These are phyloP conservation scores for Pseudococcus viburni DNA, from an alignment of 2,888 invertebrate species.

Conservation along the genomic window DNA sequence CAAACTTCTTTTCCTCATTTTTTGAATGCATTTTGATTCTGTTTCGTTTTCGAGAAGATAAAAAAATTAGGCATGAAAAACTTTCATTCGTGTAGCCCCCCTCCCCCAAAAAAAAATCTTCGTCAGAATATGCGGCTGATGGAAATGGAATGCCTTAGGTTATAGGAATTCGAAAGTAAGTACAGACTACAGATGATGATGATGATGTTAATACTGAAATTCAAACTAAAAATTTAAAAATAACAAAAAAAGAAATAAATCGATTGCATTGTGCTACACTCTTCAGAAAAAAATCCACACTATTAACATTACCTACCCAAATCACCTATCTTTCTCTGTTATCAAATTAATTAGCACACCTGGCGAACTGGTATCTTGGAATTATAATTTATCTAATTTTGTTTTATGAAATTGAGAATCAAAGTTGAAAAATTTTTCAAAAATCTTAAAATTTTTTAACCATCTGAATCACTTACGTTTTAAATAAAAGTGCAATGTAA, in stretches of 20 bases:
- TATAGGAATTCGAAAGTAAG: no score
- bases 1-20: no score
- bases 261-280: neutral
- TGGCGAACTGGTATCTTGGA: neutral
- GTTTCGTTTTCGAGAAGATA: no score
- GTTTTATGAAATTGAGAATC: neutral
- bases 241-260: neutral
- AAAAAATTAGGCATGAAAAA: no score
- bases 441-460: neutral
- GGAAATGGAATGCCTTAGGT: no score
- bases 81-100: no score
- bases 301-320: neutral
- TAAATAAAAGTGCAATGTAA: neutral
- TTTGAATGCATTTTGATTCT: no score
- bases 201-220: no score
- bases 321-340: neutral
- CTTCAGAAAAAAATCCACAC: neutral
- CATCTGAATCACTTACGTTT: neutral
- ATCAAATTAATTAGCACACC: neutral
- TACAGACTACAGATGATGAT: no score
- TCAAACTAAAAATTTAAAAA: no score
- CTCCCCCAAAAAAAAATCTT: no score
- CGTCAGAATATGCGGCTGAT: no score
- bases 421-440: neutral
- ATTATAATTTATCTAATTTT: slow-evolving; percentile 12